phyloP scores from a whole-genome alignment of 2,888 invertebrate genomes.

The Coelogynopora nodosa region DNA sequence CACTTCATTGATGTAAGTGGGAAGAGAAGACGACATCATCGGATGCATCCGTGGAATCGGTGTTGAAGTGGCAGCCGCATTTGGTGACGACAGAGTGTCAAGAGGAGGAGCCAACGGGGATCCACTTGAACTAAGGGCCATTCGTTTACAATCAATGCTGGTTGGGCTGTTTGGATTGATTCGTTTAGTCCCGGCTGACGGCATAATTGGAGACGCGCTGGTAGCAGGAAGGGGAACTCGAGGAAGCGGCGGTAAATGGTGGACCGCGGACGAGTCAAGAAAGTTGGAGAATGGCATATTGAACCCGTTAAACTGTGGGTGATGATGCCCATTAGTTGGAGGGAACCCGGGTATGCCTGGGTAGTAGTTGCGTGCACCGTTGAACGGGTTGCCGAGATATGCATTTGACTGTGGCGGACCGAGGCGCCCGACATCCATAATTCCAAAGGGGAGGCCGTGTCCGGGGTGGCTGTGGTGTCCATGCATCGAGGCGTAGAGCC shows the following conservation, averaged over 20 bases:
- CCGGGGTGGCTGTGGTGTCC: background rate
- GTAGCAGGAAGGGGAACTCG: background rate
- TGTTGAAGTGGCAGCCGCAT: background rate
- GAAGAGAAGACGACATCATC: background rate
- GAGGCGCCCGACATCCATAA: background rate
- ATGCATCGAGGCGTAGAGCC: background rate
- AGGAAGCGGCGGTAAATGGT: background rate
- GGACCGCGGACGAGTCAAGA: background rate
- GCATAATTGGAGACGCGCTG: background rate
- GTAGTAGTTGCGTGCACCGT: background rate
- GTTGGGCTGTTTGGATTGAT: background rate
- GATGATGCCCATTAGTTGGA: background rate
- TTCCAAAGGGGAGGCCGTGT: background rate
- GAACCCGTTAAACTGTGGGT: conserved; percentile 1
- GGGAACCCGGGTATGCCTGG: background rate
- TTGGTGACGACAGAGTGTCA: background rate
- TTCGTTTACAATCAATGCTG: background rate
- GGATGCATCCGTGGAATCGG: background rate
- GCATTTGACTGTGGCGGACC: background rate
- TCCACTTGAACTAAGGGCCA: background rate
- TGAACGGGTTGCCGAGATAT: background rate
- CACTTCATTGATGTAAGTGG: background rate
- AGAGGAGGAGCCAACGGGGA: background rate
- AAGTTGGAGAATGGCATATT: background rate
- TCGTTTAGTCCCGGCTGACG: background rate